Percentiles rank a stretch among this genome's conserved stretches.
Conservation (phyloP, 1,140 invertebrate genomes). For the Drosophila lacertosa region DNA sequence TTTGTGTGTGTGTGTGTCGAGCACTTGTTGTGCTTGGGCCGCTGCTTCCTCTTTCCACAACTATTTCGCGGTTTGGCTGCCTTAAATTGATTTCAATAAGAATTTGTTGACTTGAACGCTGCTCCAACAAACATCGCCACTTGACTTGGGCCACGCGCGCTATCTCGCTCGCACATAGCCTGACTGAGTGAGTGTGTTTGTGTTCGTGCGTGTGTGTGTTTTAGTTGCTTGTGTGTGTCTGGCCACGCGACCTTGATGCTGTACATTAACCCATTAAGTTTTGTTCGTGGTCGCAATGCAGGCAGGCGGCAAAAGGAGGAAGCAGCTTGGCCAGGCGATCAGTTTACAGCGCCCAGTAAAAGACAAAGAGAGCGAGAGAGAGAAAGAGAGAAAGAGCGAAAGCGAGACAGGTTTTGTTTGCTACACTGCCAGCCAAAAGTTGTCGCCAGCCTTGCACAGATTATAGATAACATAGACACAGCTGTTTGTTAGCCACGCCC, state of each 20-base stretch:
- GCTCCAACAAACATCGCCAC: slow-evolving; percentile 39
- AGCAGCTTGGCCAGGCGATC: slow-evolving; percentile 50
- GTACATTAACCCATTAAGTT: slow-evolving; percentile 81
- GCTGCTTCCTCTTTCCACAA: slow-evolving; percentile 52
- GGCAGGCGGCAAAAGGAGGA: slow-evolving; percentile 2
- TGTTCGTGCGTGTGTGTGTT: slow-evolving; percentile 23
- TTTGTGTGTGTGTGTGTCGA: slow-evolving; percentile 29
- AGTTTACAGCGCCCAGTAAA: slow-evolving; percentile 24
- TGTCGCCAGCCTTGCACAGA: not conserved
- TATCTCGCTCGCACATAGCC: slow-evolving; percentile 3
- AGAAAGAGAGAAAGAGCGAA: not conserved
- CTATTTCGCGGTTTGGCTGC: slow-evolving; percentile 48
- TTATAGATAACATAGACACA: slow-evolving; percentile 4
- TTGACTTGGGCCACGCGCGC: slow-evolving; percentile 28
- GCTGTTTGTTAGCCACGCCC: slow-evolving; percentile 9
- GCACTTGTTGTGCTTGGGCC: slow-evolving; percentile 55
- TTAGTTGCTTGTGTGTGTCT: slow-evolving; percentile 54
- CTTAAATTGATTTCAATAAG: slow-evolving; percentile 80
- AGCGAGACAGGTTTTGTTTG: slow-evolving; percentile 21
- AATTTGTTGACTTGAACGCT: slow-evolving; percentile 56
- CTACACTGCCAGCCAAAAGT: slow-evolving; percentile 36
- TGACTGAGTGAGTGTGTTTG: slow-evolving; percentile 24
- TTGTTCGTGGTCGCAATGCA: slow-evolving; percentile 47
- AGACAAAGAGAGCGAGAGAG: not conserved
- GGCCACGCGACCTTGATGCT: slow-evolving; percentile 73